Percentiles rank a stretch among this genome's conserved stretches.
These are phyloP conservation scores for Xanthia icteritia DNA, from an alignment of 2,888 invertebrate species.

Conservation along the genomic window DNA sequence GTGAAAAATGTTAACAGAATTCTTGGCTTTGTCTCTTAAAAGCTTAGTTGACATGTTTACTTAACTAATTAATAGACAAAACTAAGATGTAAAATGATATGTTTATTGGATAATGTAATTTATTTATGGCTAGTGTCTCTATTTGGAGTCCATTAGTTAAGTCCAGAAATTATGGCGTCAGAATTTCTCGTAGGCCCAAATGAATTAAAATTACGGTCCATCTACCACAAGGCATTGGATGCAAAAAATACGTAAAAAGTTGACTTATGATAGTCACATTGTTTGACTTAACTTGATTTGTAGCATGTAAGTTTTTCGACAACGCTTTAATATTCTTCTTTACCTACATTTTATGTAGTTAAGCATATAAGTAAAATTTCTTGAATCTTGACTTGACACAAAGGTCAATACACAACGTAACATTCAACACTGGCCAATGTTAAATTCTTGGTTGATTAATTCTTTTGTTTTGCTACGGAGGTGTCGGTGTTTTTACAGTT, in stretches of 20 bases:
- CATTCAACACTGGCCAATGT: background rate
- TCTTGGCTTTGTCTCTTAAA: conserved; percentile 6
- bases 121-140: conserved; percentile 20
- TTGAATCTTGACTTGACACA: background rate
- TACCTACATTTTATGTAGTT: background rate
- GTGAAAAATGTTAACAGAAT: conserved; percentile 7
- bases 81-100: conserved; percentile 12
- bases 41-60: conserved; percentile 11
- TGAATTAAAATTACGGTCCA: background rate
- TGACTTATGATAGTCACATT: background rate
- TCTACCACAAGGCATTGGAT: conserved; percentile 14
- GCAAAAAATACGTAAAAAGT: background rate
- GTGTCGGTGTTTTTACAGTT: conserved; percentile 77
- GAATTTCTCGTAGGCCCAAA: background rate
- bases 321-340: too few species aligned
- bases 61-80: conserved; percentile 26
- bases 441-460: conserved; percentile 16
- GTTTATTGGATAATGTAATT: conserved; percentile 30
- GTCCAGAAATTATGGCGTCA: background rate
- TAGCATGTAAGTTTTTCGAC: background rate
- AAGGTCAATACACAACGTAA: too few species aligned
- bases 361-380: background rate
- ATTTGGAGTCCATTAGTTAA: conserved; percentile 18
- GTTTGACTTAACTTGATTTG: background rate
- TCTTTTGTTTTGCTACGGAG: conserved; percentile 54